Percentiles rank a stretch among this genome's conserved stretches.
These are phyloP conservation scores for Platygyra sinensis DNA, from an alignment of 64 coral and sea anemone genomes.

Conservation along the genomic window DNA sequence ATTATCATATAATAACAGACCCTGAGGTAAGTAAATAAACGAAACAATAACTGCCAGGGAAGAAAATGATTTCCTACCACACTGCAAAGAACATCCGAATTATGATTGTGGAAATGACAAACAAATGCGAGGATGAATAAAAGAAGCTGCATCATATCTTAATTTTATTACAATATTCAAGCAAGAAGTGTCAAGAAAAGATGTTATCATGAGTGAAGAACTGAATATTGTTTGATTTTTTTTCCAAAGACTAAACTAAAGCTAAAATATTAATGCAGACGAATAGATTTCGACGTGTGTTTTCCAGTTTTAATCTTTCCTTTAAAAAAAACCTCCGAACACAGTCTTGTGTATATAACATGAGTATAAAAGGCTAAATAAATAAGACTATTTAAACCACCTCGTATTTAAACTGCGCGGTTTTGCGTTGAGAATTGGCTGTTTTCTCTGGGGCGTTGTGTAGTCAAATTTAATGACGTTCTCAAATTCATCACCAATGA, in stretches of 20 bases:
- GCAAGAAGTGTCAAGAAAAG: not conserved
- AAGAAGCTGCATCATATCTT: not conserved
- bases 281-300: too few relatives aligned
- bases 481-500: not conserved
- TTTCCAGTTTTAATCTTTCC: not conserved
- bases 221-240: not conserved
- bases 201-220: not conserved
- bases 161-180: not conserved
- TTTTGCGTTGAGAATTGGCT: not conserved
- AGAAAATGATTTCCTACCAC: not conserved
- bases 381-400: not conserved
- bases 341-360: not conserved
- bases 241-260: not conserved
- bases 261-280: not conserved
- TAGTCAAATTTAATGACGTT: not conserved
- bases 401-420: not conserved
- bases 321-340: not conserved
- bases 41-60: not conserved
- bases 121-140: not conserved
- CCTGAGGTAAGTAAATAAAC: not conserved
- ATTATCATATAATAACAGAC: not conserved
- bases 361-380: not conserved
- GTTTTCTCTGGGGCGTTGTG: not conserved
- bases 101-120: not conserved
- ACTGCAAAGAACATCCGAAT: not conserved